Base-by-base conservation (phyloP, 1,140 invertebrate genomes). In the Potamilus streckersoni region DNA sequence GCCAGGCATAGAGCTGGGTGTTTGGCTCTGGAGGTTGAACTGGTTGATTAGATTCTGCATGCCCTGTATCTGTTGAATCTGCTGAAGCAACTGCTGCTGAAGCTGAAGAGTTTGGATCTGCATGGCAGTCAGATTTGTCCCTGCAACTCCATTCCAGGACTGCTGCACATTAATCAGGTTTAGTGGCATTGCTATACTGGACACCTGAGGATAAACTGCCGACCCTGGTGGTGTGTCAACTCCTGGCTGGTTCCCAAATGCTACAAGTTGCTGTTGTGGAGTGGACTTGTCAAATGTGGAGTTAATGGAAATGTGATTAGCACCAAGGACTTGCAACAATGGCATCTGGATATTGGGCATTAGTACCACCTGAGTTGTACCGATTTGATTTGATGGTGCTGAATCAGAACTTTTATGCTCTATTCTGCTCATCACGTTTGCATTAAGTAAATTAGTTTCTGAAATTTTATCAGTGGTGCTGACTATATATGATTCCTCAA, bases 21-120 rank as follows among this genome's bases (percentile, higher is more conserved):
- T 17, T 23, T 61, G 38, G 5, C 74, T 74, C 64, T 83, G 80
- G 12, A 82, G 49, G 68, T 78, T 79, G 55, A 82, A 80, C 72
- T 86, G 84, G 70, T 79, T 84, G 2, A 84, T 82, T 5, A 86
- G 79, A 23, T 76, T 76, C 74, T 86, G 83, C 84, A 86, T 85
- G 16, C 82, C 83, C 49, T 86, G 84, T 20, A 86, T 73, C 59
- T 83, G 82, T 68, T 86, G 84, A 56, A 86, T 73, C 72, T 86
- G 84, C 56, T 84, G 80, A 5, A 83, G 64, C 63, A 84, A 73
- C 70, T 84, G 80, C 62, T 86, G 84, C 60, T 86, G 84, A n/a
- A 85, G 67, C 74, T 85, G 84, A 55, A 80, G 62, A 20, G 82
- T 80, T 63, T 84, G 81, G 16, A 85, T 55, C 69, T 85, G 84